These are phyloP conservation scores for Acanthurus lineatus DNA, from an alignment of 2,797 vertebrate species.

Conservation along the genomic window DNA sequence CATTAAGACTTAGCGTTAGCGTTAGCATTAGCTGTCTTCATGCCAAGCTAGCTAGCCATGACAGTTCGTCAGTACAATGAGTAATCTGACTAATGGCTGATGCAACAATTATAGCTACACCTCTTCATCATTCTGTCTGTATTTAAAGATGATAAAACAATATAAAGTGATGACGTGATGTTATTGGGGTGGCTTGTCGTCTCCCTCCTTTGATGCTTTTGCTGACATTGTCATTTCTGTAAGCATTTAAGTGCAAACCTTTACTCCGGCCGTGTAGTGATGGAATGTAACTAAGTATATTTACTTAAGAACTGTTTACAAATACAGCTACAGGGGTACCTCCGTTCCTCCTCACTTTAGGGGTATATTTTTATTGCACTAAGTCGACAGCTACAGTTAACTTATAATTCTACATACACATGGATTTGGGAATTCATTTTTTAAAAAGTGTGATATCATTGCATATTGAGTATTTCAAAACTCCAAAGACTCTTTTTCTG, in stretches of 20 bases:
- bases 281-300: not conserved
- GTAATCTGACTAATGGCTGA: constrained; percentile 55
- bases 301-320: not conserved
- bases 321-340: not conserved
- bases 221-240: not conserved
- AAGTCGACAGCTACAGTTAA: not conserved
- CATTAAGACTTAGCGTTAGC: not conserved
- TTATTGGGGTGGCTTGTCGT: too few species aligned
- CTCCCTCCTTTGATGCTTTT: not conserved
- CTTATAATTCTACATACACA: too few species aligned
- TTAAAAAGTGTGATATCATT: too few species aligned
- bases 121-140: not conserved
- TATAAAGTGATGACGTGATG: too few species aligned
- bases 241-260: not conserved
- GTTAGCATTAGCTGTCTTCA: too few species aligned
- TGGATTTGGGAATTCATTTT: too few species aligned
- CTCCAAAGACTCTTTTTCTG: not conserved
- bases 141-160: too few species aligned
- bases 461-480: too few species aligned
- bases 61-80: constrained; percentile 14
- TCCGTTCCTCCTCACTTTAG: not conserved
- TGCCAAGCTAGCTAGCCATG: constrained; percentile 11
- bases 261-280: not conserved
- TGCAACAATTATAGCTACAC: constrained; percentile 59
- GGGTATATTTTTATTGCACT: not conserved